Evolutionary conservation across 2,888 invertebrate genomes (phyloP), one percentile per base, ranked within the genome.

Genomic region (Gryllus longicercus): DNA sequence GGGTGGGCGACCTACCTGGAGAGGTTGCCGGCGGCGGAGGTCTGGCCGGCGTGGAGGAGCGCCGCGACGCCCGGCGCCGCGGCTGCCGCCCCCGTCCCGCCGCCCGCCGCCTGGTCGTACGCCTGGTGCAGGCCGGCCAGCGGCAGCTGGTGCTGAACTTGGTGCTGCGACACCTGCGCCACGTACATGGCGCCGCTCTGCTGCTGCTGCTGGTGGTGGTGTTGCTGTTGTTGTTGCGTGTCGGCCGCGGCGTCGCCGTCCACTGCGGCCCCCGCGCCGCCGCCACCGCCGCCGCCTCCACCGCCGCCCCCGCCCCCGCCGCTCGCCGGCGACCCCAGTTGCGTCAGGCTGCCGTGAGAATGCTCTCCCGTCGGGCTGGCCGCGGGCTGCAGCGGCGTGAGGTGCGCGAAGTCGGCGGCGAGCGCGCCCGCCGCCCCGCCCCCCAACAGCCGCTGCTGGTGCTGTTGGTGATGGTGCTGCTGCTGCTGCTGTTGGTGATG

Each of bases 331-430:
- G 63, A 63, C 63, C 63, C 63, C 16, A 63, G 63, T 63, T 63
- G 63, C 63, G 63, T 63, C 63, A 63, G 63, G 63, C 63, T 63
- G 63, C 63, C 63, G 63, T 63, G 63, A 63, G 63, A 63, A 63
- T 63, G 63, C 63, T 63, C 63, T 63, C 63, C 63, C n/a, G 63
- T 63, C 63, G 63, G 63, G n/a, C 63, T 63, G 63, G 63, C 63
- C 16, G 63, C 63, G 63, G 63, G 63, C n/a, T 63, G 63, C 14
- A 63, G 63, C 63, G 63, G 63, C 63, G 63, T 16, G 63, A 63
- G 63, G 63, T 63, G 63, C 14, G 63, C 63, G 63, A 63, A 63
- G 63, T 63, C 63, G 63, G 63, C 63, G n/a, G 63, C 63, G 63
- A 63, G 63, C n/a, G 16, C 63, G n/a, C 16, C 16, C 11, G 63